A percentile compares a stretch with the other conserved stretches of the same genome.
These are phyloP conservation scores for Prorops nasuta DNA, from an alignment of 1,140 invertebrate genomes.

Conservation along the genomic window DNA sequence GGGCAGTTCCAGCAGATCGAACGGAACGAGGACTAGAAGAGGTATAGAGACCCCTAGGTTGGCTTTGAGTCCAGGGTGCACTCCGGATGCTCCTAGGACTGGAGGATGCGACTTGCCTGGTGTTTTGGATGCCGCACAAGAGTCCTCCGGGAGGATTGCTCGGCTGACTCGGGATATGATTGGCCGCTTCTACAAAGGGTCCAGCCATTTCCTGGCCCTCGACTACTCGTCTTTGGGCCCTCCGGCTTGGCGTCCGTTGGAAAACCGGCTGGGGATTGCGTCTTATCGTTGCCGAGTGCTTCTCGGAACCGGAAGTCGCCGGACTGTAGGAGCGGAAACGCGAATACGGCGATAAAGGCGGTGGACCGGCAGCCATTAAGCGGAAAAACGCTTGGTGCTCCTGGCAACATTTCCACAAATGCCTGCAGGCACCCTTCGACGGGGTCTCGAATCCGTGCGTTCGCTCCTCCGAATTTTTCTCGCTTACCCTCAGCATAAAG, in stretches of 20 bases:
- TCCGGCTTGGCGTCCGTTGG: conserved; percentile 82
- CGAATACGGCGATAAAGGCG: conserved; percentile 57
- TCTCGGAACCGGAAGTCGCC: conserved; percentile 58
- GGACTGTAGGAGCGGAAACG: conserved; percentile 66
- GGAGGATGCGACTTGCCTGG: conserved; percentile 42
- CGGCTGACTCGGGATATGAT: no score
- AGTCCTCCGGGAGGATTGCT: conserved; percentile 15
- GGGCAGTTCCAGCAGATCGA: conserved; percentile 60
- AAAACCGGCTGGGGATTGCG: conserved; percentile 77
- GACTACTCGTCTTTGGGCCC: conserved; percentile 75
- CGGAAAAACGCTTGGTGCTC: conserved; percentile 99
- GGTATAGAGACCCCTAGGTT: conserved; percentile 69
- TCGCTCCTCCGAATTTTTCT: conserved; percentile 94
- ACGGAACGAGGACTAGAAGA: conserved; percentile 66
- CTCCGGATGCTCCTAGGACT: conserved; percentile 72
- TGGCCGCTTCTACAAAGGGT: conserved; percentile 42
- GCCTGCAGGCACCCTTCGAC: conserved; percentile 93
- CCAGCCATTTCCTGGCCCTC: conserved; percentile 63
- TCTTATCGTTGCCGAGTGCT: conserved; percentile 54
- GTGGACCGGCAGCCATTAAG: conserved; percentile 63
- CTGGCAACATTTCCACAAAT: conserved; percentile 97
- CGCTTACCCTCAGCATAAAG: conserved; percentile 92
- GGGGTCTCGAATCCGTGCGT: conserved; percentile 94
- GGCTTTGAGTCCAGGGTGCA: conserved; percentile 75
- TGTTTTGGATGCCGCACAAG: conserved; percentile 22